phyloP scores from a whole-genome alignment of 2,113 vertebrate genomes.

The Syngnathoides biaculeatus region DNA sequence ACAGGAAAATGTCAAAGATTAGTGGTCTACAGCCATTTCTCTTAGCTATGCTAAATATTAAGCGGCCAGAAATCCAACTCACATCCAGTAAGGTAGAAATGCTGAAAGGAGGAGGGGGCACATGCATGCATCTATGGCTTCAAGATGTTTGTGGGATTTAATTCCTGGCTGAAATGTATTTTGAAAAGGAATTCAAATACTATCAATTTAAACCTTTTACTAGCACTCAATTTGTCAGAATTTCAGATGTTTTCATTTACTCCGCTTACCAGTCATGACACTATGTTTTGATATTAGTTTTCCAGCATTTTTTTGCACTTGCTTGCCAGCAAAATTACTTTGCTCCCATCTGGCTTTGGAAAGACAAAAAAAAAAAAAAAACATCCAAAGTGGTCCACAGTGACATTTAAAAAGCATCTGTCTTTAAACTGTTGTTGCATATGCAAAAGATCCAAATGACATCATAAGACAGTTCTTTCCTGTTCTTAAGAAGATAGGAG shows the following conservation, averaged over 20 bases:
- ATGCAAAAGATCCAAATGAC: neutral
- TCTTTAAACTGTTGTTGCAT: constrained; percentile 3
- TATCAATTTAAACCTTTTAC: neutral
- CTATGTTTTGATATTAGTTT: neutral
- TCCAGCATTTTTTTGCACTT: constrained; percentile 1
- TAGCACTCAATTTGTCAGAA: neutral
- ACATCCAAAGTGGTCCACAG: neutral
- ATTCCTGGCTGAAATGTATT: too few species aligned
- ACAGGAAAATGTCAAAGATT: too few species aligned
- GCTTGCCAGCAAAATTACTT: neutral
- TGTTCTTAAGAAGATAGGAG: neutral
- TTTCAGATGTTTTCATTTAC: neutral
- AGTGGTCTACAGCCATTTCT: too few species aligned
- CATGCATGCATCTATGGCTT: too few species aligned
- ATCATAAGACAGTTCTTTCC: neutral
- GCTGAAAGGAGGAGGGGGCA: too few species aligned
- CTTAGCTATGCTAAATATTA: too few species aligned
- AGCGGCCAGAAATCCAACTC: too few species aligned
- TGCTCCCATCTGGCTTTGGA: constrained; percentile 7
- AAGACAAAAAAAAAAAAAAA: neutral
- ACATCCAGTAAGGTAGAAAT: too few species aligned
- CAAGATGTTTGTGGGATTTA: too few species aligned
- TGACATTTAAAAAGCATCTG: neutral
- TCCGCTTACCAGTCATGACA: neutral
- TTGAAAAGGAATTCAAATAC: neutral